Base-by-base conservation (phyloP, 2,888 invertebrate species). In the Willowsia nigromaculata region DNA sequence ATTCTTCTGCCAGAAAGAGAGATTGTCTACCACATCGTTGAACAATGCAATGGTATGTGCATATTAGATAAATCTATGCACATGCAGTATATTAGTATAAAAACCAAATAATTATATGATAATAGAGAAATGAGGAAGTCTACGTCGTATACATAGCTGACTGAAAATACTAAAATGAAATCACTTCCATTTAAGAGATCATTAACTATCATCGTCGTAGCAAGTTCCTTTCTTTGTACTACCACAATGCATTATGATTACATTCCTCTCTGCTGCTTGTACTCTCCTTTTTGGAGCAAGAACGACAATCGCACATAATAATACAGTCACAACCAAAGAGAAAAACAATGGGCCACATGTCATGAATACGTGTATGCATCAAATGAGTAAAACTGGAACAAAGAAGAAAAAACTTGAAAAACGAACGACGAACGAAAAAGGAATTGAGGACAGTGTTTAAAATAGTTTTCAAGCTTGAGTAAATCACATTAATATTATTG, bases 111-210 rank as follows among this genome's bases (percentile, higher is more conserved):
- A n/a, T n/a, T n/a, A n/a, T n/a, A 3, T 15, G 50, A 13, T 50
- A 4, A n/a, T 50, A 50, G 50, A 9, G 50, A 50, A 50, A 50
- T 50, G 50, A 50, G 15, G 50, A 11, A 50, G 50, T 50, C 3
- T 11, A 56, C n/a, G n/a, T n/a, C n/a, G n/a, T n/a, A n/a, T n/a
- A n/a, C n/a, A 11, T 22, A 22, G 18, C 5, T 22, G 11, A 74
- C n/a, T n/a, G 76, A 27, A 76, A 76, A 76, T 50, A 76, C 25
- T 76, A 25, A 47, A 18, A 25, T 50, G 50, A 76, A 76, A 50
- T 76, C 76, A 50, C 76, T 47, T 27, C 76, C 76, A 76, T 76
- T 76, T 76, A 76, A n/a, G 47, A 76, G 76, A 76, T 76, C 76
- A 76, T 76, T 76, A 76, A 76, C 47, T 47, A 62, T 30, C 30